These are phyloP conservation scores for Heptranchias perlo DNA, from an alignment of 2,113 vertebrate genomes.

Conservation along the genomic window DNA sequence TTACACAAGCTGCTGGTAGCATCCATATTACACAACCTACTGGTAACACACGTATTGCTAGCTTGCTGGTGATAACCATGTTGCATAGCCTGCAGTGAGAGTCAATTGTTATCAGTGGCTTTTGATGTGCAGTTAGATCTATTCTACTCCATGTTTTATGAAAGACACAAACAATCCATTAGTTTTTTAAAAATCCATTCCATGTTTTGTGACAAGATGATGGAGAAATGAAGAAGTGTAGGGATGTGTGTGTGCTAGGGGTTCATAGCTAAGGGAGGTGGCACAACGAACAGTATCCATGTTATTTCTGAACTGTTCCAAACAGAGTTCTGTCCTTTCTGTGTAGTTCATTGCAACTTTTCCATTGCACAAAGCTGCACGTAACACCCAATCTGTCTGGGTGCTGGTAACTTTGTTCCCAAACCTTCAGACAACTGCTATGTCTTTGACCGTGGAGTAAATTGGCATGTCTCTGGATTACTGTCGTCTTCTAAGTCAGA, in stretches of 20 bases:
- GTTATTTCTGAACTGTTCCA: not conserved
- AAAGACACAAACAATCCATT: not conserved
- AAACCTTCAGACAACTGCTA: not conserved
- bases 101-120: not conserved
- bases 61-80: not conserved
- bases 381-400: not conserved
- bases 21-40: not conserved
- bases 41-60: not conserved
- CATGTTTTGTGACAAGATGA: slow-evolving; percentile 2
- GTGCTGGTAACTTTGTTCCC: not conserved
- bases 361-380: not conserved
- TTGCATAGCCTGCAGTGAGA: not conserved
- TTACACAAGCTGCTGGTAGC: not conserved
- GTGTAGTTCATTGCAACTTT: not conserved
- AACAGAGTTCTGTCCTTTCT: not conserved
- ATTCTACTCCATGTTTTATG: not conserved
- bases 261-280: not conserved
- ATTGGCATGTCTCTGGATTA: not conserved
- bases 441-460: not conserved
- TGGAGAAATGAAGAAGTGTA: not conserved
- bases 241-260: not conserved
- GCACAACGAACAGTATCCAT: not conserved
- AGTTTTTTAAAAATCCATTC: slow-evolving; percentile 11
- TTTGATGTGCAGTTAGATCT: not conserved
- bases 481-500: not conserved